A percentile compares a stretch with the other conserved stretches of the same genome.
Conservation (phyloP, 2,888 invertebrate species). For the Ophonus ardosiacus region DNA sequence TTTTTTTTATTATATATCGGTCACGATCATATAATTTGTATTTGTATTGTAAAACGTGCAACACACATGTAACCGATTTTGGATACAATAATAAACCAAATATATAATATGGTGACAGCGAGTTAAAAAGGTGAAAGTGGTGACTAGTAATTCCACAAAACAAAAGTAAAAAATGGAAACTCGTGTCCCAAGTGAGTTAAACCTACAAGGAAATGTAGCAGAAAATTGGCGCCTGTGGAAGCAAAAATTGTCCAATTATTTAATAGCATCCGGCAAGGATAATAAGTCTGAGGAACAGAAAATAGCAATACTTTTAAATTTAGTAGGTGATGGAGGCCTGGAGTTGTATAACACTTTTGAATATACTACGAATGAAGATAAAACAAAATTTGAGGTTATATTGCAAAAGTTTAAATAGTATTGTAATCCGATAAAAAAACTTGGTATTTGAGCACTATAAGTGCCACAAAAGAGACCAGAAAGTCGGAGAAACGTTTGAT, state of each 20-base stretch:
- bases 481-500: conserved; percentile 64
- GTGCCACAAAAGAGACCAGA: conserved; percentile 65
- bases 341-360: conserved; percentile 66
- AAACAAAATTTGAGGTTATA: conserved; percentile 58
- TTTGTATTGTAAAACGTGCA: too few relatives aligned
- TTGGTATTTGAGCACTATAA: conserved; percentile 65
- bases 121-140: too few relatives aligned
- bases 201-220: background rate
- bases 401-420: conserved; percentile 64
- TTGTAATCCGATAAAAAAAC: conserved; percentile 66
- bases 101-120: too few relatives aligned
- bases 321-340: conserved; percentile 65
- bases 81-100: background rate
- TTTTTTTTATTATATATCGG: too few relatives aligned
- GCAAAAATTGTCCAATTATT: conserved; percentile 66
- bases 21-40: too few relatives aligned
- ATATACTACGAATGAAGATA: conserved; percentile 56
- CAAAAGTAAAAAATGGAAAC: background rate
- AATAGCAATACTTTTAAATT: conserved; percentile 67
- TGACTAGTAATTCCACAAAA: too few relatives aligned
- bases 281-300: conserved; percentile 63
- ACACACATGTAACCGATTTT: too few relatives aligned
- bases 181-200: background rate
- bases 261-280: conserved; percentile 66
- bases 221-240: conserved; percentile 67